phyloP scores from a whole-genome alignment of 1,140 invertebrate species.

The Tetragonula clypearis region DNA sequence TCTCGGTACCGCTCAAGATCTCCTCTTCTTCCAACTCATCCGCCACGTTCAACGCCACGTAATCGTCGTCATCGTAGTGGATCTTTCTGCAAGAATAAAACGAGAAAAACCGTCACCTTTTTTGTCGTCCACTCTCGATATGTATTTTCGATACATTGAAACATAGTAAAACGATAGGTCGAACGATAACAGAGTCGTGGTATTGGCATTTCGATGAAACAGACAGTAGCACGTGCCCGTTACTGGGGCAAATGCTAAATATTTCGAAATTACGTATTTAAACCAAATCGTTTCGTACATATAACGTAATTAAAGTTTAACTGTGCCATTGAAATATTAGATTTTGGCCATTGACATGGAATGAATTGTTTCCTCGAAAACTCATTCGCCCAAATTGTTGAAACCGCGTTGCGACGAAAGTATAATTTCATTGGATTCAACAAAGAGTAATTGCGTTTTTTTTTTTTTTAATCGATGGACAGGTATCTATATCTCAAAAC shows the following conservation, averaged over 20 bases:
- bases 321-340: not conserved
- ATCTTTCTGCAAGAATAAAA: conserved; percentile 74
- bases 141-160: too few species aligned
- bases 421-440: too few species aligned
- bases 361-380: not conserved
- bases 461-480: too few species aligned
- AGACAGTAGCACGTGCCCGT: too few species aligned
- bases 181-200: too few species aligned
- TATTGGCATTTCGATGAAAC: too few species aligned
- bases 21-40: conserved; percentile 80
- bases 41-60: conserved; percentile 81
- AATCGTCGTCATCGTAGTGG: conserved; percentile 81
- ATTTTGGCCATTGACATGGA: not conserved
- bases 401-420: not conserved
- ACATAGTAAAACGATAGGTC: too few species aligned
- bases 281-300: too few species aligned
- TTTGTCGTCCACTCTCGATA: not conserved
- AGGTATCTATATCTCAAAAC: too few species aligned
- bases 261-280: too few species aligned
- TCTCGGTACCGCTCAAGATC: conserved; percentile 72
- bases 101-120: not conserved
- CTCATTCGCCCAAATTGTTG: not conserved
- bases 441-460: too few species aligned
- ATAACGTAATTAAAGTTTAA: not conserved
- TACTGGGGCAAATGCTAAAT: too few species aligned